These are phyloP conservation scores for Orgyia antiqua DNA, from an alignment of 2,888 invertebrate genomes.

Conservation along the genomic window DNA sequence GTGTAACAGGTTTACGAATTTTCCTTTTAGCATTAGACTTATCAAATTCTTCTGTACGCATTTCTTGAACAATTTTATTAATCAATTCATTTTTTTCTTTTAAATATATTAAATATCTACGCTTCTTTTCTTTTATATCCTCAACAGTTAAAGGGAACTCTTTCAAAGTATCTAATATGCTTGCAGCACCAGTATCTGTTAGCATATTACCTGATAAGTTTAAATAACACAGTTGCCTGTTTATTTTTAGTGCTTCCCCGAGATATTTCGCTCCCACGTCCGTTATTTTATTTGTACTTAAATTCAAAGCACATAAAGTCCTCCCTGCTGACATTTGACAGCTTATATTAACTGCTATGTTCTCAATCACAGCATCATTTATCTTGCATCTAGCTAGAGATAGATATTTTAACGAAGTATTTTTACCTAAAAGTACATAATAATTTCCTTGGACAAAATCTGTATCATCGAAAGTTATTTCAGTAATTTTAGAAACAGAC, in stretches of 20 bases:
- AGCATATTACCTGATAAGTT: constrained; percentile 51
- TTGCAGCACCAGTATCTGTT: constrained; percentile 37
- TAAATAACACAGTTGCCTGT: constrained; percentile 52
- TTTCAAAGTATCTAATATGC: constrained; percentile 32
- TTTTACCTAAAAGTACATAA: constrained; percentile 30
- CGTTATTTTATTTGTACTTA: constrained; percentile 53
- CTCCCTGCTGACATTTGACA: constrained; percentile 27
- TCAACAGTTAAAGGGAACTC: constrained; percentile 25
- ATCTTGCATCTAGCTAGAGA: constrained; percentile 45
- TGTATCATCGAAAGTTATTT: constrained; percentile 5
- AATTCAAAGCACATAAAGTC: constrained; percentile 39
- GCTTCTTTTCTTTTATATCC: constrained; percentile 31
- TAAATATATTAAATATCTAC: constrained; percentile 30
- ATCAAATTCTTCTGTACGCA: constrained; percentile 26
- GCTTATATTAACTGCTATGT: constrained; percentile 30
- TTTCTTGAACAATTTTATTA: constrained; percentile 20
- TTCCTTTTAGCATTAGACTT: constrained; percentile 22
- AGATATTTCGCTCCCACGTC: constrained; percentile 45
- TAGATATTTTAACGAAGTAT: constrained; percentile 27
- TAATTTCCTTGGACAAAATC: constrained; percentile 28
- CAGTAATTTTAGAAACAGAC: constrained; percentile 4
- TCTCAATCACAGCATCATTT: constrained; percentile 34
- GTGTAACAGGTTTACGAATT: background rate
- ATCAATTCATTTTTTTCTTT: constrained; percentile 30
- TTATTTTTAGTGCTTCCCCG: constrained; percentile 40